A percentile compares a stretch with the other conserved stretches of the same genome.
These are phyloP conservation scores for Sminthopsis crassicaudata DNA, from an alignment of 2,113 vertebrate species.

Conservation along the genomic window DNA sequence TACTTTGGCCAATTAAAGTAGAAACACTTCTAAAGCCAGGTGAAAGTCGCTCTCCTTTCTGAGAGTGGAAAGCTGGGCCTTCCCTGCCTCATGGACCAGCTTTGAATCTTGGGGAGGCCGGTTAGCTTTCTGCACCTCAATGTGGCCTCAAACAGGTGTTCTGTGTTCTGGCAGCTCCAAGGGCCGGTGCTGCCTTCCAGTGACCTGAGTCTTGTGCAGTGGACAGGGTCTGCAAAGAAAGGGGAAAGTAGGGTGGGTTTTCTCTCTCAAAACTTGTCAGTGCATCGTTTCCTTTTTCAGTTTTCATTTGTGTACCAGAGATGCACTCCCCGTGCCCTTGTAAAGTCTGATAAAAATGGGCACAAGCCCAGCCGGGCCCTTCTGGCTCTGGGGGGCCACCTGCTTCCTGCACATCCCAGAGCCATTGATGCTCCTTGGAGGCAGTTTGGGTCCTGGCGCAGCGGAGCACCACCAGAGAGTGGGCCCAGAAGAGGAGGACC, in stretches of 20 bases:
- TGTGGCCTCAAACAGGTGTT: background rate
- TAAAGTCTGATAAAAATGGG: background rate
- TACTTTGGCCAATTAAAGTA: background rate
- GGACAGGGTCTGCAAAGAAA: background rate
- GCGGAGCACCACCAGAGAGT: background rate
- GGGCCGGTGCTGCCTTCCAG: background rate
- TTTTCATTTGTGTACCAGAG: background rate
- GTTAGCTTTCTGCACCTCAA: background rate
- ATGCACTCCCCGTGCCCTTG: background rate
- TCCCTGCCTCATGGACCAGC: background rate
- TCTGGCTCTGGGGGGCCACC: background rate
- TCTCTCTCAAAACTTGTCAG: background rate
- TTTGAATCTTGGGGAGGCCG: background rate
- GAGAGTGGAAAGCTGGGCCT: background rate
- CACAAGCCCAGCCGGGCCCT: background rate
- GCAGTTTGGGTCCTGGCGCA: background rate
- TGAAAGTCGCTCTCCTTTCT: background rate
- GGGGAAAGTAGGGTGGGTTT: background rate
- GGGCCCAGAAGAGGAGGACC: background rate
- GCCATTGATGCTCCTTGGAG: background rate
- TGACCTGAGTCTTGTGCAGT: background rate
- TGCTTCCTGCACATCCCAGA: background rate
- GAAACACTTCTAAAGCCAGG: background rate
- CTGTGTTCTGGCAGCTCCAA: background rate
- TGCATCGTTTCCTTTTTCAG: background rate